Evolutionary conservation across 2,888 invertebrate genomes (phyloP).

Genomic region (Endotricha flammealis): DNA sequence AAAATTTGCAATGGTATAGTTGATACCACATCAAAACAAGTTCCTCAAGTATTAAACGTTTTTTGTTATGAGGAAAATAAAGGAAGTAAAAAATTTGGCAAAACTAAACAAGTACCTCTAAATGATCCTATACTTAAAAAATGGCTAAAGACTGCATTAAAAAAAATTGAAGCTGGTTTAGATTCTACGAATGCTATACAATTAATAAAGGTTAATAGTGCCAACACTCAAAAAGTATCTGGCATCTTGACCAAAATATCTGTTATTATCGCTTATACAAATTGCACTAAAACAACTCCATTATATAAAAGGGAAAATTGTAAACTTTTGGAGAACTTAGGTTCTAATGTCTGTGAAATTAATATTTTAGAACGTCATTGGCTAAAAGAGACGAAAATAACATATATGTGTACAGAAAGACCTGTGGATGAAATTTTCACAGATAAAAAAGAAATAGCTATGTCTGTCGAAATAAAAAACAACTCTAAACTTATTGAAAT

Average conservation of each 20-base stretch:
- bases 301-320: slow-evolving; percentile 39
- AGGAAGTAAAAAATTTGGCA: slow-evolving; percentile 24
- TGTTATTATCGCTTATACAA: slow-evolving; percentile 38
- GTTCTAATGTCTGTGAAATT: slow-evolving; percentile 49
- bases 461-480: slow-evolving; percentile 22
- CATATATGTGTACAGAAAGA: slow-evolving; percentile 44
- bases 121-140: slow-evolving; percentile 43
- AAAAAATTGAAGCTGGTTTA: slow-evolving; percentile 49
- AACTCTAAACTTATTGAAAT: slow-evolving; percentile 45
- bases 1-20: slow-evolving; percentile 77
- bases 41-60: slow-evolving; percentile 64
- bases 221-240: slow-evolving; percentile 38
- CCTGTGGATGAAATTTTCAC: slow-evolving; percentile 39
- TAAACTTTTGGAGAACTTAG: slow-evolving; percentile 33
- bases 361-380: slow-evolving; percentile 40
- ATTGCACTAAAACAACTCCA: slow-evolving; percentile 44
- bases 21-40: slow-evolving; percentile 49
- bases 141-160: slow-evolving; percentile 35
- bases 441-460: slow-evolving; percentile 19
- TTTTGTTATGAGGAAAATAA: slow-evolving; percentile 62
- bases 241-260: slow-evolving; percentile 49
- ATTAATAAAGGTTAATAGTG: slow-evolving; percentile 43
- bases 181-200: slow-evolving; percentile 34
- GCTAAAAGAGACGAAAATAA: slow-evolving; percentile 42
- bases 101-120: slow-evolving; percentile 29